Evolutionary conservation across 1,140 invertebrate genomes (phyloP).

Genomic region (Drosophila navojoa): DNA sequence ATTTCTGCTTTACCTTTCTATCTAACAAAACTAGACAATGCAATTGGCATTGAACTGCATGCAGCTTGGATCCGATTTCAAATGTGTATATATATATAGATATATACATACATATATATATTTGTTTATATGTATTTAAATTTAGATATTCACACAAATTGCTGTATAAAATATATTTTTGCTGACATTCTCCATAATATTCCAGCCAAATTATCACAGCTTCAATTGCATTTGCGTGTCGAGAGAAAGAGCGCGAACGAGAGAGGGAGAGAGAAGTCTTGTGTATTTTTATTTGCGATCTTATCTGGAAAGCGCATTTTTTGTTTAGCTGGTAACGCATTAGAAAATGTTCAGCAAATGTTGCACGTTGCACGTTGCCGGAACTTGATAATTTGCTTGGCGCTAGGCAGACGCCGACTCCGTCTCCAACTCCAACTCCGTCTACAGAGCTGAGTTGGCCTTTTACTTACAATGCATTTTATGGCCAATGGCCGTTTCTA

Average conservation of each 20-base stretch:
- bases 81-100: conserved; percentile 10
- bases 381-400: conserved; percentile 64
- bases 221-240: conserved; percentile 45
- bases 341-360: conserved; percentile 34
- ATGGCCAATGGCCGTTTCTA: conserved; percentile 57
- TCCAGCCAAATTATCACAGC: conserved; percentile 26
- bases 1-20: conserved; percentile 35
- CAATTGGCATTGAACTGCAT: conserved; percentile 40
- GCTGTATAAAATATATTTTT: background rate
- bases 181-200: conserved; percentile 30
- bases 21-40: conserved; percentile 24
- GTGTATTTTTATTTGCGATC: conserved; percentile 8
- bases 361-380: conserved; percentile 38
- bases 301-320: conserved; percentile 43
- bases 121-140: background rate
- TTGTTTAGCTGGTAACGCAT: background rate
- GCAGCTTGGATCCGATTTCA: conserved; percentile 10
- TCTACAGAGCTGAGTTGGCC: conserved; percentile 7
- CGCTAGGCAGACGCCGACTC: background rate
- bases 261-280: background rate
- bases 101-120: conserved; percentile 1
- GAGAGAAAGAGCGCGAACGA: background rate
- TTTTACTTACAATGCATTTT: conserved; percentile 49
- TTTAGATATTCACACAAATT: conserved; percentile 12
- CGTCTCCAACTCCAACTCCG: background rate